Base-by-base conservation (phyloP, 2,797 vertebrate species). In the Dallia pectoralis region DNA sequence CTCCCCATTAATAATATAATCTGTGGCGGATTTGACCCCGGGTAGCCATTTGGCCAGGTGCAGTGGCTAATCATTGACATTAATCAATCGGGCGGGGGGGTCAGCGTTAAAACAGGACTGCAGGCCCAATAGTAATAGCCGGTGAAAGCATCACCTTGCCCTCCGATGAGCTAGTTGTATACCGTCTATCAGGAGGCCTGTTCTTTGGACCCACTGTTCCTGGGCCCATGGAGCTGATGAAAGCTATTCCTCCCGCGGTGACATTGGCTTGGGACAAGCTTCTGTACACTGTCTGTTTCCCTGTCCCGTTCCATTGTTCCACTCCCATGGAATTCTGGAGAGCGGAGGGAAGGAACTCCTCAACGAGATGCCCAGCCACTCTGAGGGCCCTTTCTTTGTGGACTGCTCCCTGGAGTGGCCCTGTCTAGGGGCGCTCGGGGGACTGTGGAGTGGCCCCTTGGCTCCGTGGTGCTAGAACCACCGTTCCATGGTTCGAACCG, bases 271-370 rank as follows among this genome's bases (percentile, higher is more conserved):
- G 3, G 11, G 40, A 66, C 18, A 14, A 29, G 33, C 6, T 4
- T 11, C 12, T 2, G 6, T 3, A 4, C 68, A 16, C 51, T n/a
- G 25, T 53, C 25, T 19, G 47, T 51, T 18, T 29, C 30, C 30
- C 48, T 48, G 14, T 53, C 48, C 27, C 29, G n/a, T 18, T 33
- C 63, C 49, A 30, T 53, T 51, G 68, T 53, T n/a, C 36, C 27
- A 51, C 30, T 30, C 49, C 29, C 32, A 19, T 70, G 68, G 44
- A 56, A 53, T 70, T 53, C 29, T 70, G 48, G 33, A 70, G 68
- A 49, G 67, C 67, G 27, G 65, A n/a, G 22, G 29, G 29, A 29
- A 56, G 48, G 29, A n/a, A 7, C 66, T 67, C 66, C 40, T 44
- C 36, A 44, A 40, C 66, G 22, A 25, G 47, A 49, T 68, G 66